Base-by-base conservation (phyloP, 2,113 vertebrate species). In the Erinaceus europaeus region DNA sequence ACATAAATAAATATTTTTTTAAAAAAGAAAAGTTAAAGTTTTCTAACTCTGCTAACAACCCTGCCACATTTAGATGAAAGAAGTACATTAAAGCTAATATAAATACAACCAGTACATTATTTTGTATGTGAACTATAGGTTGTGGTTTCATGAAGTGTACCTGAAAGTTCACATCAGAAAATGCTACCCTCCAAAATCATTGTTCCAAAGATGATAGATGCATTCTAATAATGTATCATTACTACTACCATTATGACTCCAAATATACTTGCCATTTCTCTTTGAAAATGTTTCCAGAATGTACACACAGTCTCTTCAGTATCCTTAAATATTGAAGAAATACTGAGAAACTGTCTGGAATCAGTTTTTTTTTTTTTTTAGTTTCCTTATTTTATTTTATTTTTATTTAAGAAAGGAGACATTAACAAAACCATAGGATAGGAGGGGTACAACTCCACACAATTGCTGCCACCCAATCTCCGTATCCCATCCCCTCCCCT, bases 291-390 rank as follows among this genome's bases (percentile, higher is more conserved):
- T 32, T 69, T 69, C 59, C 20, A 85, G 50, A 74, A 21, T 5
- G 5, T 55, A 3, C 6, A 5, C 42, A n/a, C 13, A 25, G 48
- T 77, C 50, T 34, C 79, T 86, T 71, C 14, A 40, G 72, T 53
- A 36, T 42, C 62, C 85, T 84, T 55, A 89, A 62, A 79, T 59
- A 7, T n/a, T n/a, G n/a, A n/a, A n/a, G n/a, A n/a, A n/a, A n/a
- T 29, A n/a, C 7, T 74, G 4, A 68, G 8, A 25, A 55, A 40
- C 52, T 61, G 4, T 74, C 34, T 44, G 5, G 23, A 20, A n/a
- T n/a, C n/a, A n/a, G n/a, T n/a, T n/a, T n/a, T n/a, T n/a, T n/a
- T n/a, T n/a, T n/a, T n/a, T n/a, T n/a, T n/a, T n/a, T n/a, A n/a
- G n/a, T n/a, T n/a, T n/a, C n/a, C n/a, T n/a, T n/a, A n/a, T n/a